Conservation (phyloP, 2,797 vertebrate genomes). For the Gambusia yucatana region DNA sequence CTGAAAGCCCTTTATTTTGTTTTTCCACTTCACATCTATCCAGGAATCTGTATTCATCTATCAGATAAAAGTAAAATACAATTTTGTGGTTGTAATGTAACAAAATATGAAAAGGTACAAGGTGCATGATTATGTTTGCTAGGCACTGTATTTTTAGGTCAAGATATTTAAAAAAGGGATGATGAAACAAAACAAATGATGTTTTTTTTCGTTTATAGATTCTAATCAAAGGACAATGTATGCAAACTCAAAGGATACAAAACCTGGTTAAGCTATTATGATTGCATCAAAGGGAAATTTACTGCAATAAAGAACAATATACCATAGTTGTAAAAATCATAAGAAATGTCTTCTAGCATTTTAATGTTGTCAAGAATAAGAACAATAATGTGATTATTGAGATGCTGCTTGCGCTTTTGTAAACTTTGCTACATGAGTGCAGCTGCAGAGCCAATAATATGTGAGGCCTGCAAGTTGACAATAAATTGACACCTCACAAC, state of each 20-base stretch:
- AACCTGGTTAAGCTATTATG: neutral
- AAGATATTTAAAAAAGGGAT: neutral
- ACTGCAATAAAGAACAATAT: neutral
- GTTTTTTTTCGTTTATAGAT: neutral
- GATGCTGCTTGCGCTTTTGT: neutral
- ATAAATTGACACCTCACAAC: conserved; percentile 53
- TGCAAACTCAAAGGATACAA: neutral
- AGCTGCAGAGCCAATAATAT: conserved; percentile 10
- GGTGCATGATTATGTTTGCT: neutral
- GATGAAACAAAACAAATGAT: neutral
- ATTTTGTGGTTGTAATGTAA: neutral
- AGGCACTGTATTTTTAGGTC: neutral
- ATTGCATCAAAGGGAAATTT: neutral
- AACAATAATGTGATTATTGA: neutral
- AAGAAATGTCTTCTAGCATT: neutral
- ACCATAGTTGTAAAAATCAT: neutral
- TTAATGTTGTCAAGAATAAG: neutral
- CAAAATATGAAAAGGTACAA: neutral
- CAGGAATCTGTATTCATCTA: neutral
- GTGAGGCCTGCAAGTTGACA: conserved; percentile 57
- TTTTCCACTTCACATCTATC: neutral
- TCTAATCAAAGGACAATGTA: neutral
- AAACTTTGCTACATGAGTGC: neutral
- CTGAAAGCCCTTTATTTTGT: neutral
- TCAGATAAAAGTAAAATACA: neutral